Evolutionary conservation across 2,797 vertebrate species (phyloP).

Genomic region (Cossypha dichroa): DNA sequence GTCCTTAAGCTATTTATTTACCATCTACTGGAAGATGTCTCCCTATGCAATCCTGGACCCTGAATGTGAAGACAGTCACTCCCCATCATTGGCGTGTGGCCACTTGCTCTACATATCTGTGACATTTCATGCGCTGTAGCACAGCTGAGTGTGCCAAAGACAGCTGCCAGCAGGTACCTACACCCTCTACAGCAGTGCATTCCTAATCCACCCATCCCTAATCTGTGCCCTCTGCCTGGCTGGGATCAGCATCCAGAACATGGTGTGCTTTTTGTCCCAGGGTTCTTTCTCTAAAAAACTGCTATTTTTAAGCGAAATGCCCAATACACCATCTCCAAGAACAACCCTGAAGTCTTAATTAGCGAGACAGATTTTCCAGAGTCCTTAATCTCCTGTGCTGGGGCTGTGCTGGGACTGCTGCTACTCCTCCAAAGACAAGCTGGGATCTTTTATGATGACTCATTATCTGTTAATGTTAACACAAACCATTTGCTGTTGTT

Average conservation of each 20-base stretch:
- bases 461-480: constrained; percentile 49
- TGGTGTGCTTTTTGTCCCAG: background rate
- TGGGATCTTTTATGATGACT: constrained; percentile 35
- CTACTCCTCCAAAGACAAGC: constrained; percentile 14
- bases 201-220: background rate
- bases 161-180: background rate
- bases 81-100: background rate
- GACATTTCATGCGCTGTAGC: accelerated
- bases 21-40: background rate
- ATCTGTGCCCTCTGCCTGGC: accelerated
- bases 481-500: constrained; percentile 38
- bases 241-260: accelerated
- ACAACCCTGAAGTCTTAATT: constrained; percentile 16
- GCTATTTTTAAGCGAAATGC: background rate
- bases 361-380: constrained; percentile 23
- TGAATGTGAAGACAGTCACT: background rate
- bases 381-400: constrained; percentile 19
- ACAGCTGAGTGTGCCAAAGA: background rate
- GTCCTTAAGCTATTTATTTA: constrained; percentile 27
- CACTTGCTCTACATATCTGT: accelerated
- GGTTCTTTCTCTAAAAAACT: background rate
- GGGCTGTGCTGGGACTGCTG: constrained; percentile 23
- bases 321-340: background rate
- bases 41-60: background rate
- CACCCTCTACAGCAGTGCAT: background rate